Conservation (phyloP, 1,140 invertebrate genomes). For the Nautilus pompilius region DNA sequence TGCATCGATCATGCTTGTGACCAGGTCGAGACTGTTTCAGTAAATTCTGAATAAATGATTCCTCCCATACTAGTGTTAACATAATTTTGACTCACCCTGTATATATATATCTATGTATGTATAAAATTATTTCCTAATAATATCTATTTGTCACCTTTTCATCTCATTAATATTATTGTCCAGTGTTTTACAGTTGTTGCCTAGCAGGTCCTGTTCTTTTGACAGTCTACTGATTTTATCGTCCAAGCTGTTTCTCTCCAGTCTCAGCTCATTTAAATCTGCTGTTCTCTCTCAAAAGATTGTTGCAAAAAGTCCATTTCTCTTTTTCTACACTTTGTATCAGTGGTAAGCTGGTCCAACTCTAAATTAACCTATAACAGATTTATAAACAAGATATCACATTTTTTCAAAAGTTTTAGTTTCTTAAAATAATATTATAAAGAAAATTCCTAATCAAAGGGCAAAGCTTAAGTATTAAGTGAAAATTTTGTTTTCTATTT, state of each 20-base stretch:
- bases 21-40: too few relatives aligned
- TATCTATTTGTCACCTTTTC: conserved; percentile 30
- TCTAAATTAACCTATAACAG: conserved; percentile 42
- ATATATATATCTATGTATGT: too few relatives aligned
- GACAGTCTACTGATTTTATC: conserved; percentile 33
- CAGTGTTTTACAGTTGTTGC: conserved; percentile 34
- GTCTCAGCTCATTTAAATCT: conserved; percentile 32
- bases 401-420: too few relatives aligned
- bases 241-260: conserved; percentile 39
- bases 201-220: conserved; percentile 37
- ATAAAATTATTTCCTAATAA: too few relatives aligned
- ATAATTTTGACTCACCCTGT: too few relatives aligned
- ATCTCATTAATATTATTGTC: conserved; percentile 44
- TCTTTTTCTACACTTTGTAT: conserved; percentile 31
- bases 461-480: background rate
- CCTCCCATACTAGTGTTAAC: too few relatives aligned
- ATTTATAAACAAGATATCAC: too few relatives aligned
- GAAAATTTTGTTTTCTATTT: too few relatives aligned
- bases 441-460: background rate
- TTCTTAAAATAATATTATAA: too few relatives aligned
- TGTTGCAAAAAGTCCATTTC: conserved; percentile 41
- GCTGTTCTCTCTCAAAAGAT: conserved; percentile 29
- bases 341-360: conserved; percentile 35
- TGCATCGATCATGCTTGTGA: too few relatives aligned
- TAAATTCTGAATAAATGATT: too few relatives aligned